Base-by-base conservation (phyloP, 2,113 vertebrate genomes). In the Vimba vimba region DNA sequence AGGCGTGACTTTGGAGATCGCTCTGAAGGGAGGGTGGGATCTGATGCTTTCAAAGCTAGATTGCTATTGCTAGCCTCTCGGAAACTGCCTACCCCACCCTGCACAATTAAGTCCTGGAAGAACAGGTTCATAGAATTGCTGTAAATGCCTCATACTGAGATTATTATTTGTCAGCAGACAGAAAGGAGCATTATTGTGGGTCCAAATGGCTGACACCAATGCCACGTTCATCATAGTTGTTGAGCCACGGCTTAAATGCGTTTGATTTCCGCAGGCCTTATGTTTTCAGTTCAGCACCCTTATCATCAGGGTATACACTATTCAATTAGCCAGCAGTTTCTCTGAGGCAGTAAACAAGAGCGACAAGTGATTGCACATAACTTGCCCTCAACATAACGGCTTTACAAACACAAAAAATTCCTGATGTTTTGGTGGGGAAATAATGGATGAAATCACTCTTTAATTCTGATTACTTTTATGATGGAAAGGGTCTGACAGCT, bases 251-350 rank as follows among this genome's bases (percentile, higher is more conserved):
- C 68, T 69, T 73, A 60, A 92, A 91, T 88, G 84, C 45, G 85
- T 82, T 50, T 89, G 85, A 93, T 93, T 93, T 93, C 93, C 91
- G 89, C 4, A 11, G 84, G 84, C 88, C 87, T 85, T 82, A 47
- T 78, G 62, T 88, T 74, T 39, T 73, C 68, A 84, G 68, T 47
- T 71, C 84, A 90, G 47, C 45, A 15, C 4, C 25, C 60, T 39
- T 23, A 45, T 74, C 75, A 85, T 90, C 82, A 86, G 59, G 68
- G 84, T 84, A 82, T 74, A 83, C 45, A 33, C 80, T 77, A 90
- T 91, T 91, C 84, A 91, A 93, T 92, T 90, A 90, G 86, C 39
- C 81, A 86, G 88, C 73, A 87, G 79, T 79, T 60, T 89, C 75
- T 87, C 62, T 83, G 64, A 84, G 80, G 89, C 85, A 89, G 87